Base-by-base conservation (phyloP, 2,888 invertebrate species). In the Hemithea aestivaria region DNA sequence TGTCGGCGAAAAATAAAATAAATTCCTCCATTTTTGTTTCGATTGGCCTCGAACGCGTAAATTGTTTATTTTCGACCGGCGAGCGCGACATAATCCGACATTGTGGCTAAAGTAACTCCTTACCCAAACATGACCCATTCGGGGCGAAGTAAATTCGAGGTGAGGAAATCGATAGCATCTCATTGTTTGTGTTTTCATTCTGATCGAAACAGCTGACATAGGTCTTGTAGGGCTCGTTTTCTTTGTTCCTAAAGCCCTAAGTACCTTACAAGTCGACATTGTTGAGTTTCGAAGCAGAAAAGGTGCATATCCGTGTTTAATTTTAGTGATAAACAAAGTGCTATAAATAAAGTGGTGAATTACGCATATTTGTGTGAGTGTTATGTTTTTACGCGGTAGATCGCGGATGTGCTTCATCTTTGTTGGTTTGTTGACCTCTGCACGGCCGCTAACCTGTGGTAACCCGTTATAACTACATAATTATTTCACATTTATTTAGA, bases 71-170 rank as follows among this genome's bases (percentile, higher is more conserved):
- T 47, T 35, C 29, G 25, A 33, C 58, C 48, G 44, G 55, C 36
- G 58, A 42, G 56, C 46, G 33, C 57, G 53, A 59, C 59, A 63
- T 42, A 53, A 74, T 62, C 66, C 53, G 61, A 62, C 78, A 83
- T 67, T 76, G 85, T 87, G 85, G 87, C 87, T 73, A 85, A 85
- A 66, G 77, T 87, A 66, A 84, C 82, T 43, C 84, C 85, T 35
- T 80, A 77, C 64, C 79, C 89, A 63, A 83, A 64, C 64, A 91
- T 90, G 90, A 88, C 87, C 76, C 89, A 89, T 84, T 90, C 90
- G 70, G 89, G 89, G 62, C 88, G 90, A 83, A 90, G 89, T 77
- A 90, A 90, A 81, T 90, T 90, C 72, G 90, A 91, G 88, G 91
- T 90, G 70, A 75, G 88, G 16, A 27, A 56, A 69, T 67, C 62